Base-by-base conservation (phyloP, 1,140 invertebrate genomes). In the Hycleus cichorii region DNA sequence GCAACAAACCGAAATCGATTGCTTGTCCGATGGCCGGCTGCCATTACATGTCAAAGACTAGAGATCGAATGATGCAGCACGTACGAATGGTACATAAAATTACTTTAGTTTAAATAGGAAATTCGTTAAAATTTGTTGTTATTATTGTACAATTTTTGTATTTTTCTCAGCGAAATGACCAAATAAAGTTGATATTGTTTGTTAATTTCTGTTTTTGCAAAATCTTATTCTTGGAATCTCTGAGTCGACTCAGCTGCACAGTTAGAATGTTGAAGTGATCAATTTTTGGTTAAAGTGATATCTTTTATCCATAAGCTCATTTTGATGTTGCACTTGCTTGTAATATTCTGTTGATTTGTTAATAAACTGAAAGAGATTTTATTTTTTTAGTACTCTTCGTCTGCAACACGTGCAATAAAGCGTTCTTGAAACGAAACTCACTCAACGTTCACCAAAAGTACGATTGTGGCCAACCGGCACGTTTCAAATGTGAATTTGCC, bases 381-480 rank as follows among this genome's bases (percentile, higher is more conserved):
- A 39, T 58, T 51, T 47, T 52, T 38, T 42, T 42, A 40, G 38
- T 42, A 39, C 47, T 32, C 24, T 52, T 24, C 32, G 43, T 45
- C 4, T 83, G 81, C 70, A 76, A 77, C 57, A 76, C 78, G 58
- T 83, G 81, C 65, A 79, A 80, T 40, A 79, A 80, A 68, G 75
- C 74, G 59, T 79, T 78, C 72, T 75, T 77, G 67, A 76, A 77
- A 67, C 78, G 77, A 57, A 76, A 74, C 58, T 78, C 76, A n/a
- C 70, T 81, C 57, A 78, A 78, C 66, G 72, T 80, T 47, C 83
- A 86, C 60, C 79, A 79, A 59, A 84, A 80, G 58, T 84, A 82
- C 69, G 84, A 86, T 66, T 87, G 85, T 25, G 63, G 76, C 6
- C 74, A 77, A 47, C 62, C 66, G 12, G 72, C 76, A 10, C 66